A percentile compares a stretch with the other conserved stretches of the same genome.
Conservation (phyloP, 2,113 vertebrate genomes). For the Dinomys branickii region DNA sequence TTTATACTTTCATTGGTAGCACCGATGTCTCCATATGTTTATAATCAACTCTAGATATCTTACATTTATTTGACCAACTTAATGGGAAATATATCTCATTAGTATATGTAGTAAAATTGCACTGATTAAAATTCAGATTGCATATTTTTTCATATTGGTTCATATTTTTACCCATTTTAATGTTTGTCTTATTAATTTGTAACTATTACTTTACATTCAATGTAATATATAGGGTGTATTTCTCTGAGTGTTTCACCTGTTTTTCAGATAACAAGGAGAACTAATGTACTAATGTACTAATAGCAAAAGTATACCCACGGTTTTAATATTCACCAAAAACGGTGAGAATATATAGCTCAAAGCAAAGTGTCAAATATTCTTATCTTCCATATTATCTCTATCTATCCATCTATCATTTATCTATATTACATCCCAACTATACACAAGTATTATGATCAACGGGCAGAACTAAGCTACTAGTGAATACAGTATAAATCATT, state of each 20-base stretch:
- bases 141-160: not conserved
- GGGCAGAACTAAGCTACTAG: not conserved
- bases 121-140: not conserved
- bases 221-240: not conserved
- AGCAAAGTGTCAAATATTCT: not conserved
- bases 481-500: not conserved
- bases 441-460: not conserved
- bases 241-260: not conserved
- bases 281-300: not conserved
- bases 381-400: not conserved
- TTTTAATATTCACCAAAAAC: slow-evolving; percentile 3
- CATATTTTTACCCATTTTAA: not conserved
- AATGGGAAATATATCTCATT: not conserved
- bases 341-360: not conserved
- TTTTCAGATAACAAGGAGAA: not conserved
- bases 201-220: not conserved
- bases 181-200: not conserved
- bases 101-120: not conserved
- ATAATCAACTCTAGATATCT: not conserved
- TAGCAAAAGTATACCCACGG: not conserved
- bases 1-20: not conserved
- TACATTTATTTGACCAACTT: not conserved
- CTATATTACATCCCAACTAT: not conserved
- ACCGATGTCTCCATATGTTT: not conserved
- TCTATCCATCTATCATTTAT: too few species aligned